Evolutionary conservation across 2,797 vertebrate species (phyloP).

Genomic region (Sardinella longiceps): DNA sequence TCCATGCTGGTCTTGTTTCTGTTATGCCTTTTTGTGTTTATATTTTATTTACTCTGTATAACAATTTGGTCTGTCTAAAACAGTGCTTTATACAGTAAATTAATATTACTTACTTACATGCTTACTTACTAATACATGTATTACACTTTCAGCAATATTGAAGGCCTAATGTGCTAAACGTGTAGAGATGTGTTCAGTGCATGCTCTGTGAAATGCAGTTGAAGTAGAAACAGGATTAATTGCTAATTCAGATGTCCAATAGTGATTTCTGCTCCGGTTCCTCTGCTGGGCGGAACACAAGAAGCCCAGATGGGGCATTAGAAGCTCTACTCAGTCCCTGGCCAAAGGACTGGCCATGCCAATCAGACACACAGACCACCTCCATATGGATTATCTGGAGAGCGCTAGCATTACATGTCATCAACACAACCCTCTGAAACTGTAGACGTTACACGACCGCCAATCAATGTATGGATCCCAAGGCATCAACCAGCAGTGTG

Average conservation of each 20-base stretch:
- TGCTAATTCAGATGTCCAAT: background rate
- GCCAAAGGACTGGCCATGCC: background rate
- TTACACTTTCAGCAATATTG: too few species aligned
- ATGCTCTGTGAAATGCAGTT: too few species aligned
- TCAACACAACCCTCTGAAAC: background rate
- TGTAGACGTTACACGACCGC: background rate
- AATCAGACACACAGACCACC: background rate
- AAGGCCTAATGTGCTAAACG: too few species aligned
- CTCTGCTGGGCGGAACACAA: background rate
- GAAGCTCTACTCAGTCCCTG: background rate
- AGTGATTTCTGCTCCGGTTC: background rate
- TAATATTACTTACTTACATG: too few species aligned
- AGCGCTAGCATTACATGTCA: background rate
- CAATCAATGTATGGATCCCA: background rate
- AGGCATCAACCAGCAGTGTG: background rate
- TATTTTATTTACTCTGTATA: too few species aligned
- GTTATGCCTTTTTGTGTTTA: too few species aligned
- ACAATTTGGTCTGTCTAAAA: too few species aligned
- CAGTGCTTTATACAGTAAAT: too few species aligned
- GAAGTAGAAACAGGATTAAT: too few species aligned
- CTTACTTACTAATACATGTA: too few species aligned
- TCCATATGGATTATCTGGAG: background rate
- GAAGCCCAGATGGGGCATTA: background rate
- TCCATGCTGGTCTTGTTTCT: too few species aligned
- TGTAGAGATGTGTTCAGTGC: too few species aligned